These are phyloP conservation scores for Parasteatoda tepidariorum DNA, from an alignment of 1,140 invertebrate genomes.

Conservation along the genomic window DNA sequence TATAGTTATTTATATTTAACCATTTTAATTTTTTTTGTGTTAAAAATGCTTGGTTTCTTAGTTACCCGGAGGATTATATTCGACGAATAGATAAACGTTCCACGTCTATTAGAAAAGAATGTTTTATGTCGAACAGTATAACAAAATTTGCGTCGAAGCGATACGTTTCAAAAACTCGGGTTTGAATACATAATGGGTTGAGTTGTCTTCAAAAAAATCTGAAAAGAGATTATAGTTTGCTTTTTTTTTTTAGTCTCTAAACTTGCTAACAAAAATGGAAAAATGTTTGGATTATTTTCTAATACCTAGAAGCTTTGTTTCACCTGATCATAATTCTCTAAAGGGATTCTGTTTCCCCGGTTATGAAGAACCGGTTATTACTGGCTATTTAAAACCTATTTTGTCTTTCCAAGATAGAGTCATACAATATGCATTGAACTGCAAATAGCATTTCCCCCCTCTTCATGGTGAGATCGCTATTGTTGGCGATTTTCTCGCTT, in stretches of 20 bases:
- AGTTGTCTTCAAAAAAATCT: conserved; percentile 38
- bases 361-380: conserved; percentile 43
- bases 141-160: conserved; percentile 48
- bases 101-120: conserved; percentile 43
- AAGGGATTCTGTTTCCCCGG: conserved; percentile 31
- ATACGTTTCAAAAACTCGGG: conserved; percentile 38
- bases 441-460: neutral
- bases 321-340: conserved; percentile 44
- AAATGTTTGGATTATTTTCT: conserved; percentile 55
- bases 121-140: conserved; percentile 38
- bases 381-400: conserved; percentile 39
- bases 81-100: conserved; percentile 1
- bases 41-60: conserved; percentile 21
- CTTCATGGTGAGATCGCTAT: neutral
- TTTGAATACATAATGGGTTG: conserved; percentile 51
- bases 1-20: conserved; percentile 55
- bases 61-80: conserved; percentile 55
- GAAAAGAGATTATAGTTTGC: conserved; percentile 47
- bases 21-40: conserved; percentile 35
- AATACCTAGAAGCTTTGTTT: conserved; percentile 44
- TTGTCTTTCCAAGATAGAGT: conserved; percentile 22
- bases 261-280: conserved; percentile 18
- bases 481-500: conserved; percentile 25
- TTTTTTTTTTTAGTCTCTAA: neutral
- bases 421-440: neutral